These are phyloP conservation scores for Patella caerulea DNA, from an alignment of 2,888 invertebrate species.

Conservation along the genomic window DNA sequence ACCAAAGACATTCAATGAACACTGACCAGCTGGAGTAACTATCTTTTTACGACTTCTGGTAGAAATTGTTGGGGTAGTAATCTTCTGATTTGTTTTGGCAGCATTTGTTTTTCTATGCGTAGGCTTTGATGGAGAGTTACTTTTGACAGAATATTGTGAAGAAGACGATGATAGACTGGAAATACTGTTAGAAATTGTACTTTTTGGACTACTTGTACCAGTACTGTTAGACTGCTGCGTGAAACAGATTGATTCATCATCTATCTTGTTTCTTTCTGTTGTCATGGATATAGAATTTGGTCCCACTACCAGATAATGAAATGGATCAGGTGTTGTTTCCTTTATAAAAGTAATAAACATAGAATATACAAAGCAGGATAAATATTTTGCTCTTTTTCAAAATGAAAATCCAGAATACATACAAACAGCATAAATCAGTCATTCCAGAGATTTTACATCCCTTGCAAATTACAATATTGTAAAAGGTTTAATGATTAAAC, in stretches of 20 bases:
- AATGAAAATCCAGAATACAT: no score
- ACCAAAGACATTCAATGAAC: neutral
- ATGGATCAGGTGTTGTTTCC: constrained; percentile 52
- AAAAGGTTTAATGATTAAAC: no score
- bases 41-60: neutral
- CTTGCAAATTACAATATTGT: no score
- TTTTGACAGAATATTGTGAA: neutral
- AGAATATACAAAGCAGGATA: no score
- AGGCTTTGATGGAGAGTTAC: neutral
- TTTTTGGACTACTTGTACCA: neutral
- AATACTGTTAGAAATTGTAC: neutral
- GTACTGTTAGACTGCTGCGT: neutral
- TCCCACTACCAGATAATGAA: constrained; percentile 43
- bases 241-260: neutral
- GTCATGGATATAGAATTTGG: neutral
- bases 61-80: neutral
- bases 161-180: neutral
- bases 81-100: neutral
- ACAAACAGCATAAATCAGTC: no score
- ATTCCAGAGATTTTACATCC: no score
- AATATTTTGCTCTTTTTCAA: no score
- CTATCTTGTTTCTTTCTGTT: neutral
- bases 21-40: neutral
- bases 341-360: no score
- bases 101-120: neutral